A percentile compares a stretch with the other conserved stretches of the same genome.
phyloP scores from a whole-genome alignment of 1,140 invertebrate species.

The Lasaia peninsularis region DNA sequence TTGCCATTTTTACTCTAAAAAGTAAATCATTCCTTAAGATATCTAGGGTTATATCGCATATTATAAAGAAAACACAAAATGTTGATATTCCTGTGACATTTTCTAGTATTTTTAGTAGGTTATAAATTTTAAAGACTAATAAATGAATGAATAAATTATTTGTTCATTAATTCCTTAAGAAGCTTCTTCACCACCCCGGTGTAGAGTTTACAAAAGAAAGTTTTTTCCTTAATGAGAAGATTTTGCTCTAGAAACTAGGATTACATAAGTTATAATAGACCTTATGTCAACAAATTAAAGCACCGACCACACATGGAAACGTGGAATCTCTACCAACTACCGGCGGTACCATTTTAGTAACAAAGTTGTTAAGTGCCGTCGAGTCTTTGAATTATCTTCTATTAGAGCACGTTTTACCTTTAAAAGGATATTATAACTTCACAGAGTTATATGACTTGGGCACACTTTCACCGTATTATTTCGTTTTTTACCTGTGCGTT shows the following conservation, averaged over 20 bases:
- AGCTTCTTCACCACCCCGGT: no score
- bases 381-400: conserved; percentile 14
- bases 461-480: conserved; percentile 10
- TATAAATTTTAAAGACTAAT: no score
- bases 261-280: background rate
- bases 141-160: no score
- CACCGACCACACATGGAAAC: conserved; percentile 15
- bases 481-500: background rate
- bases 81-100: no score
- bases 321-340: conserved; percentile 12
- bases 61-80: no score
- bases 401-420: conserved; percentile 16
- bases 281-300: conserved; percentile 10
- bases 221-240: no score
- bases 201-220: no score
- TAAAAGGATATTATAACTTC: conserved; percentile 16
- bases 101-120: no score
- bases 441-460: conserved; percentile 9
- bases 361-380: conserved; percentile 17
- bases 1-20: no score
- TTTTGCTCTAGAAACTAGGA: background rate
- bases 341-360: conserved; percentile 19
- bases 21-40: no score
- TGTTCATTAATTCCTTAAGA: no score
- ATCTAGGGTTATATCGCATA: no score